Conservation (phyloP, 2,797 vertebrate species). For the Myotis daubentonii region DNA sequence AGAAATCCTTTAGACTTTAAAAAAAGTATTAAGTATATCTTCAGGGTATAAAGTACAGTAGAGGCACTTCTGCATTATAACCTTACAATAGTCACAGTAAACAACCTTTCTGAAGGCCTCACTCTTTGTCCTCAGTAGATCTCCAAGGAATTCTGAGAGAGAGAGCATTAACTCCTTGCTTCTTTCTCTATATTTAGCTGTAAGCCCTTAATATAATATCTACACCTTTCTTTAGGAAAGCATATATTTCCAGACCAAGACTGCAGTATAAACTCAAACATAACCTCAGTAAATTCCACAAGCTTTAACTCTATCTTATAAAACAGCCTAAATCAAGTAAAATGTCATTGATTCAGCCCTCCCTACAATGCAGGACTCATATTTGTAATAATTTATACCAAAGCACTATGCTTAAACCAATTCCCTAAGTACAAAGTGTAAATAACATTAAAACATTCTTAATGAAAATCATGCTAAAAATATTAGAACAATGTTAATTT, state of each 20-base stretch:
- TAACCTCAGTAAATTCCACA: constrained; percentile 2
- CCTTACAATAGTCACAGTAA: background rate
- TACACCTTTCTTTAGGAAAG: constrained; percentile 51
- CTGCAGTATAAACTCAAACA: constrained; percentile 35
- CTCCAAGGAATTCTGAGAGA: constrained; percentile 47
- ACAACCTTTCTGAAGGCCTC: constrained; percentile 1
- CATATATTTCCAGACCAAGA: constrained; percentile 22
- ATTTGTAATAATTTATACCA: background rate
- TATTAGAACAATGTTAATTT: background rate
- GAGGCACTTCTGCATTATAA: background rate
- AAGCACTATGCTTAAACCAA: constrained; percentile 33
- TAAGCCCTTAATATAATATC: constrained; percentile 39
- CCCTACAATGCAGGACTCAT: background rate
- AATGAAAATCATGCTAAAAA: constrained; percentile 25
- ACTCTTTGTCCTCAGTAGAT: background rate
- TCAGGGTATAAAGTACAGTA: background rate
- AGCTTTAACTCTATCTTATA: constrained; percentile 28
- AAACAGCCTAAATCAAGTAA: constrained; percentile 13
- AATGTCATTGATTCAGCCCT: constrained; percentile 7
- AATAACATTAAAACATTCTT: constrained; percentile 38
- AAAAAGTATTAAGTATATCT: background rate
- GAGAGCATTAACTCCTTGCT: constrained; percentile 25
- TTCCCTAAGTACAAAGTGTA: background rate
- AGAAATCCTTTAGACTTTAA: constrained; percentile 14
- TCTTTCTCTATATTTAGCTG: constrained; percentile 60